Conservation (phyloP, 64 coral and sea anemone genomes). For the Stichodactyla mertensii region DNA sequence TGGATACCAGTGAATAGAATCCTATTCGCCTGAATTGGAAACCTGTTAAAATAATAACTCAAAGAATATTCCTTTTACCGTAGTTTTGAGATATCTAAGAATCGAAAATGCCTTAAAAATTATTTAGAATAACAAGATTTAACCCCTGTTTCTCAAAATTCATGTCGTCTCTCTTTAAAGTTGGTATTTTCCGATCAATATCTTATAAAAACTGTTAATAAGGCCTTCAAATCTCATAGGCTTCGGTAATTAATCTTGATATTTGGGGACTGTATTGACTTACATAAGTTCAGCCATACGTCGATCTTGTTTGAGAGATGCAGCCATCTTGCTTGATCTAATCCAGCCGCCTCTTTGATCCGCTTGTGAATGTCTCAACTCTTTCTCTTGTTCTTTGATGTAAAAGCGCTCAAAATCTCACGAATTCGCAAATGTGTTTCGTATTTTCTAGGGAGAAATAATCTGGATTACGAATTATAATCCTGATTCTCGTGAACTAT, state of each 20-base stretch:
- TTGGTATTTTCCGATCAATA: too few relatives aligned
- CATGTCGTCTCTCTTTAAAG: too few relatives aligned
- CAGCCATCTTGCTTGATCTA: conserved; percentile 1
- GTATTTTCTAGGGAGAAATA: not conserved
- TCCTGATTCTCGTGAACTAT: not conserved
- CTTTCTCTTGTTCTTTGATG: not conserved
- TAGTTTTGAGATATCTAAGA: not conserved
- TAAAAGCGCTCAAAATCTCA: not conserved
- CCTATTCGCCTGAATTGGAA: not conserved
- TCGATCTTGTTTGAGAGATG: not conserved
- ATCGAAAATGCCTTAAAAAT: not conserved
- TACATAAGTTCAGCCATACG: not conserved
- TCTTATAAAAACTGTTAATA: too few relatives aligned
- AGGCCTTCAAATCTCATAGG: not conserved
- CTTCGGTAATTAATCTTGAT: not conserved
- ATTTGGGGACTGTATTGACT: not conserved
- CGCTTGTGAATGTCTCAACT: not conserved
- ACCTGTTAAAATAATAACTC: not conserved
- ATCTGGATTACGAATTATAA: not conserved
- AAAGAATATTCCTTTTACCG: not conserved
- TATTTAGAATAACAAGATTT: too few relatives aligned
- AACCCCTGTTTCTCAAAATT: too few relatives aligned
- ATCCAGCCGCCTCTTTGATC: not conserved
- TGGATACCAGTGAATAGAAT: not conserved
- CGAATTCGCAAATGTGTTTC: not conserved